phyloP scores from a whole-genome alignment of 2,797 vertebrate species.

The Mycteria americana region DNA sequence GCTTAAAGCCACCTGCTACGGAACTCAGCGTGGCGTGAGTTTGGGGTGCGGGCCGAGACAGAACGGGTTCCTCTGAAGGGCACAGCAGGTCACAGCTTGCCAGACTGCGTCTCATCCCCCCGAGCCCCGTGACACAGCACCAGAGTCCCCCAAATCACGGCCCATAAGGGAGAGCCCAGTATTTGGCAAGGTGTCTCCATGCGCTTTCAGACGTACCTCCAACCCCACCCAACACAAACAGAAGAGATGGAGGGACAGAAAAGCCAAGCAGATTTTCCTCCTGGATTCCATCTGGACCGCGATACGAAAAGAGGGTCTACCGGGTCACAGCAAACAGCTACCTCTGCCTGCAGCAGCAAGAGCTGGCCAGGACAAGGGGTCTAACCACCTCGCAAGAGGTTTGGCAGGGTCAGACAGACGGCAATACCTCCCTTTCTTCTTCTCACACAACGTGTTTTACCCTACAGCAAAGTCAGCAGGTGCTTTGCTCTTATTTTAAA shows the following conservation, averaged over 20 bases:
- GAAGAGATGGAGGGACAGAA: not conserved
- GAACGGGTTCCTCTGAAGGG: not conserved
- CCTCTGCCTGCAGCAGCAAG: not conserved
- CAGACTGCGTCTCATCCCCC: not conserved
- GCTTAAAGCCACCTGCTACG: not conserved
- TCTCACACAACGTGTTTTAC: not conserved
- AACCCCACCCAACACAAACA: not conserved
- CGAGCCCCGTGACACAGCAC: not conserved
- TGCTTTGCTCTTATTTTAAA: not conserved
- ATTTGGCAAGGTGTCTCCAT: not conserved
- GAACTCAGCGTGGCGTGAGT: not conserved
- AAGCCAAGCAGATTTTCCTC: not conserved
- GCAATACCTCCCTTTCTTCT: not conserved
- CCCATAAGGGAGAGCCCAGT: too few relatives aligned
- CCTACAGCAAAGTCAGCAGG: not conserved
- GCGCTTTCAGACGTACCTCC: not conserved
- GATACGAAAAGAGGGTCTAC: not conserved
- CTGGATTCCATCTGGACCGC: not conserved
- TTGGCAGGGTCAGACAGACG: too few relatives aligned
- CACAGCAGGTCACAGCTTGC: not conserved
- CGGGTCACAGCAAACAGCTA: not conserved
- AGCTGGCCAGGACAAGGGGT: not conserved
- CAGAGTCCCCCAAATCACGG: not conserved
- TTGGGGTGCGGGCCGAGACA: not conserved
- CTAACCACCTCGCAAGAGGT: not conserved